Conservation (phyloP, 2,888 invertebrate genomes). For the Drosophila imparisetae region DNA sequence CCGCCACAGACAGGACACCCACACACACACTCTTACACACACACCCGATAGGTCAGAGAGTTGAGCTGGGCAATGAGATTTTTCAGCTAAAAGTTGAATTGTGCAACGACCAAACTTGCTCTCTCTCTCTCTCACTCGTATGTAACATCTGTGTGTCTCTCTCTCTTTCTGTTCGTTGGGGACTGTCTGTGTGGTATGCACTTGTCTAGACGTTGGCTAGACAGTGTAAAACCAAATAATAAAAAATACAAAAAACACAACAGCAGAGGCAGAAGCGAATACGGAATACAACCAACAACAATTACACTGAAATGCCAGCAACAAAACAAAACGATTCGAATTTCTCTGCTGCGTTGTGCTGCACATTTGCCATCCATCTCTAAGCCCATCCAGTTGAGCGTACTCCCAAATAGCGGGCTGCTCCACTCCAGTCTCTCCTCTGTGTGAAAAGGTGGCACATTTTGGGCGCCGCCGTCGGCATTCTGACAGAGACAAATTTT, state of each 20-base stretch:
- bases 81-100: slow-evolving; percentile 80
- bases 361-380: slow-evolving; percentile 65
- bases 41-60: slow-evolving; percentile 10
- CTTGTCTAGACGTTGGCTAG: slow-evolving; percentile 84
- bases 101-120: slow-evolving; percentile 71
- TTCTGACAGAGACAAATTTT: slow-evolving; percentile 65
- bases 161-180: slow-evolving; percentile 37
- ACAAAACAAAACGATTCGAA: slow-evolving; percentile 72
- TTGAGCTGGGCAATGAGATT: slow-evolving; percentile 75
- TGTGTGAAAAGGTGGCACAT: not conserved
- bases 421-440: not conserved
- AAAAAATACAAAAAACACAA: slow-evolving; percentile 34
- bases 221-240: slow-evolving; percentile 83
- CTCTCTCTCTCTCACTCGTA: slow-evolving; percentile 7
- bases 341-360: slow-evolving; percentile 34
- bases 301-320: slow-evolving; percentile 68
- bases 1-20: slow-evolving; percentile 41
- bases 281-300: slow-evolving; percentile 54
- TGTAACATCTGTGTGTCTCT: not conserved
- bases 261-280: slow-evolving; percentile 34
- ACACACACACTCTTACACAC: slow-evolving; percentile 24
- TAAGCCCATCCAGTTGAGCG: slow-evolving; percentile 3
- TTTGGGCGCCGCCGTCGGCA: slow-evolving; percentile 7
- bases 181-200: slow-evolving; percentile 80
- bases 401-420: slow-evolving; percentile 9